A percentile compares a stretch with the other conserved stretches of the same genome.
Evolutionary conservation across 2,113 vertebrate genomes (phyloP).

Genomic region (Datnioides undecimradiatus): DNA sequence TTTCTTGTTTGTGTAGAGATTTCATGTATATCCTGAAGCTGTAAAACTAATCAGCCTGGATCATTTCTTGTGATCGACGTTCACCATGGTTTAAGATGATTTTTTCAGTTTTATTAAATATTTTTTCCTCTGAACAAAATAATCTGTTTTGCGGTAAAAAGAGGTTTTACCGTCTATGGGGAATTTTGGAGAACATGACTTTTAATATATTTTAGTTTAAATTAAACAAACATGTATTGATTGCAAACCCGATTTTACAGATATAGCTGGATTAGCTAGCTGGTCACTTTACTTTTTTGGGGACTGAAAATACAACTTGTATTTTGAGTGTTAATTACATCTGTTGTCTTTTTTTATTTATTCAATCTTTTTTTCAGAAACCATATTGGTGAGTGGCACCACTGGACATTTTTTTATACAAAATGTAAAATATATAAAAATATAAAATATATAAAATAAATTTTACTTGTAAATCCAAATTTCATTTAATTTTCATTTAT

Average conservation of each 20-base stretch:
- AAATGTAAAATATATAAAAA: too few species aligned
- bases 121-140: not conserved
- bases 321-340: constrained; percentile 40
- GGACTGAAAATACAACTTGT: constrained; percentile 48
- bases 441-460: too few species aligned
- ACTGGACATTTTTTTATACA: constrained; percentile 74
- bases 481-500: not conserved
- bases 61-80: not conserved
- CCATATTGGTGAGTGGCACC: constrained; percentile 38
- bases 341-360: constrained; percentile 58
- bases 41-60: not conserved
- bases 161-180: not conserved
- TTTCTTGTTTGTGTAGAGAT: not conserved
- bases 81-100: not conserved
- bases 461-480: constrained; percentile 46
- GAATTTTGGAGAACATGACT: constrained; percentile 3
- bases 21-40: constrained; percentile 12
- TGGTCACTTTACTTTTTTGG: not conserved
- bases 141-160: not conserved
- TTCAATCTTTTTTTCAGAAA: constrained; percentile 38
- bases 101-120: not conserved
- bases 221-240: not conserved
- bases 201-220: not conserved
- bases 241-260: constrained; percentile 21
- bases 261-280: not conserved